Conservation (phyloP, 2,888 invertebrate genomes). For the Chymomyza caudatula region DNA sequence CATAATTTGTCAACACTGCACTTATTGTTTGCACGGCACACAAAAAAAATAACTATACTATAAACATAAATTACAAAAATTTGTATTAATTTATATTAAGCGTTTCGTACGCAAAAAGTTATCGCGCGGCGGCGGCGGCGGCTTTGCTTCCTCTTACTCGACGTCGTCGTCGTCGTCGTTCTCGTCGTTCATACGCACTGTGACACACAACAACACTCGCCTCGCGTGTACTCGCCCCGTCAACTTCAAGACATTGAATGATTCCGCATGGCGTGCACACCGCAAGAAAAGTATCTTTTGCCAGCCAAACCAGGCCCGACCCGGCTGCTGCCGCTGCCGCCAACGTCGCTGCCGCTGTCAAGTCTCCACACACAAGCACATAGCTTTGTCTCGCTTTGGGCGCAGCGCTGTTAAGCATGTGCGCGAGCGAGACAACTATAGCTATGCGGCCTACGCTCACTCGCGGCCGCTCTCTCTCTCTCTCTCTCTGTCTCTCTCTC, state of each 20-base stretch:
- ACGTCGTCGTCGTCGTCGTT: conserved; percentile 10
- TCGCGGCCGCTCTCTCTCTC: conserved; percentile 25
- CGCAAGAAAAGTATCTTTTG: conserved; percentile 71
- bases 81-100: neutral
- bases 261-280: conserved; percentile 69
- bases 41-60: neutral
- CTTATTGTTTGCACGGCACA: neutral
- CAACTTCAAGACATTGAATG: conserved; percentile 76
- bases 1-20: no score
- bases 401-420: conserved; percentile 1
- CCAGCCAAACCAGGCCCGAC: conserved; percentile 5
- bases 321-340: conserved; percentile 23
- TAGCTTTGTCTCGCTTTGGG: neutral
- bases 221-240: conserved; percentile 72
- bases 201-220: conserved; percentile 45
- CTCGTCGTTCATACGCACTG: conserved; percentile 2
- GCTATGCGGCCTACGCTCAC: conserved; percentile 18
- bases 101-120: neutral
- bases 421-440: conserved; percentile 41
- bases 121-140: neutral
- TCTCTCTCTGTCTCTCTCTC: conserved; percentile 17
- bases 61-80: neutral
- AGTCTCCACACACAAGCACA: conserved; percentile 29
- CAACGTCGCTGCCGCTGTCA: conserved; percentile 1
- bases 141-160: conserved; percentile 12